Evolutionary conservation across 2,888 invertebrate genomes (phyloP), one percentile per base, ranked within the genome.

Genomic region (Lithophane socia): DNA sequence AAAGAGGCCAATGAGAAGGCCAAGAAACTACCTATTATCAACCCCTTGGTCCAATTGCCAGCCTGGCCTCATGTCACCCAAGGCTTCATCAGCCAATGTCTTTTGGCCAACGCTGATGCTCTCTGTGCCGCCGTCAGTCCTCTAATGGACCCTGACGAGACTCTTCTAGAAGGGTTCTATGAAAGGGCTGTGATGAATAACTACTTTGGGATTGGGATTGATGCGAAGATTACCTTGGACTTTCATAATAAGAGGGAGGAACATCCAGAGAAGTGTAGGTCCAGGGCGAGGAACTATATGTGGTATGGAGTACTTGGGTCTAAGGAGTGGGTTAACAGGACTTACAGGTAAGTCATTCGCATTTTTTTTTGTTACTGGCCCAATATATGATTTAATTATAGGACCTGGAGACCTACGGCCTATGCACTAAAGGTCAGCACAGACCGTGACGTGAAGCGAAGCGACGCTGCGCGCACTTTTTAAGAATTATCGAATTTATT

Each of bases 141-240:
- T 0, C 96, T 99, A 18, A 99, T 99, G 98, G 99, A 99, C 92
- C 98, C 98, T 0, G 99, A 99, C 91, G 98, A 99, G 91, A 98
- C 98, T 0, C 96, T 98, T 3, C 96, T 98, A 92, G 99, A 99
- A 96, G 99, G 99, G 0, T 98, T 98, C 94, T 98, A 98, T 90
- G 99, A 99, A 94, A 98, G 98, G 87, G 99, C 99, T 90, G 99
- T 99, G 2, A 99, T 99, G 99, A 99, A 99, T 95, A 99, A 99
- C 93, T 99, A 99, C 93, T 99, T 99, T 93, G 99, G 99, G 0
- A 99, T 99, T 90, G 99, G 99, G 0, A 98, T 99, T 83, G 99
- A 99, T 95, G 99, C 99, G 0, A 99, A 99, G 95, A 99, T 99
- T 74, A 98, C 99, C 0, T 96, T 99, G 65, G 99, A 99, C 93